phyloP scores from a whole-genome alignment of 2,888 invertebrate genomes.

The Orthosia gracilis region DNA sequence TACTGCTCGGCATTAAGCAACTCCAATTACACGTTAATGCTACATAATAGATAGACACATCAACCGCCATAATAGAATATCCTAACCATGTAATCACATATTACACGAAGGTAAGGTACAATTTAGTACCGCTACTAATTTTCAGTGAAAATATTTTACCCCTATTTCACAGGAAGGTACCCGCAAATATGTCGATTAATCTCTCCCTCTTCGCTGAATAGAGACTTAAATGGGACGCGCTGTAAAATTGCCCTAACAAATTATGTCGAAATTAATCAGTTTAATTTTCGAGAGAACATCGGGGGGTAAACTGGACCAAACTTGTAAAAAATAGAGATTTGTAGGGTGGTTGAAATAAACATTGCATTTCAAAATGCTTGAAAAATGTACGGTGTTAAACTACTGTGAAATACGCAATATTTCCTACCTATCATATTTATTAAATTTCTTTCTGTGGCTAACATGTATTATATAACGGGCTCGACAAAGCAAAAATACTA shows the following conservation, averaged over 20 bases:
- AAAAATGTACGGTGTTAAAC: too few relatives aligned
- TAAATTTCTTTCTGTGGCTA: too few relatives aligned
- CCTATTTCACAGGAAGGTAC: conserved; percentile 16
- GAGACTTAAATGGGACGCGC: conserved; percentile 1
- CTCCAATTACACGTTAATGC: conserved; percentile 2
- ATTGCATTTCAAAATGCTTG: too few relatives aligned
- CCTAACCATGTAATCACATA: conserved; percentile 34
- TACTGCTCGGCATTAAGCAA: not conserved
- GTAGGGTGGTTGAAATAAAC: too few relatives aligned
- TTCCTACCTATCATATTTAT: too few relatives aligned
- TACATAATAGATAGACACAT: not conserved
- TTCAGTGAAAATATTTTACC: conserved; percentile 44
- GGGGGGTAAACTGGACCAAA: too few relatives aligned
- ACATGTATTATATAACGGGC: too few relatives aligned
- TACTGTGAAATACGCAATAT: too few relatives aligned
- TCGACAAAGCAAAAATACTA: not conserved
- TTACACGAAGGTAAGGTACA: conserved; percentile 40
- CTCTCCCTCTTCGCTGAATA: conserved; percentile 10
- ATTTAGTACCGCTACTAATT: conserved; percentile 55
- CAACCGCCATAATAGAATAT: not conserved
- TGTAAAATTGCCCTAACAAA: too few relatives aligned
- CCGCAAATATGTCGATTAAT: conserved; percentile 53
- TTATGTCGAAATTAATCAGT: conserved; percentile 4
- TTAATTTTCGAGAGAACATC: not conserved
- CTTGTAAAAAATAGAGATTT: too few relatives aligned